phyloP scores from a whole-genome alignment of 2,113 vertebrate genomes.

The Pao palembangensis region DNA sequence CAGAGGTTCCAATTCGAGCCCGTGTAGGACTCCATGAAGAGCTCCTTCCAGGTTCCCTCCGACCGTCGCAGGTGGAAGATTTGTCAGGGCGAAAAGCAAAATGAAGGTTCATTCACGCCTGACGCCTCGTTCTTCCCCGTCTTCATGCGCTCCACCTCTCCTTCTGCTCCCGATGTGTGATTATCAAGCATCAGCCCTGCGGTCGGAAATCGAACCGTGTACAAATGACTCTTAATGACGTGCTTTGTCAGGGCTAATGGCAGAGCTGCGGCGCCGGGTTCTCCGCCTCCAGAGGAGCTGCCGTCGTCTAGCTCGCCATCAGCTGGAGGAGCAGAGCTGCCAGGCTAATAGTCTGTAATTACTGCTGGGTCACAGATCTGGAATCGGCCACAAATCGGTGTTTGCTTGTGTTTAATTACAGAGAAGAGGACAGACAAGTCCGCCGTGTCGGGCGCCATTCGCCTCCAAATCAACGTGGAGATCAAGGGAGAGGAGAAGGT shows the following conservation, averaged over 20 bases:
- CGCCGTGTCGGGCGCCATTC: slow-evolving; percentile 93
- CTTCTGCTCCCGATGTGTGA: slow-evolving; percentile 49
- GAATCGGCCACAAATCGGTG: slow-evolving; percentile 27
- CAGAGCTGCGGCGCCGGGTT: slow-evolving; percentile 39
- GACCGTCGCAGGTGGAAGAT: background rate
- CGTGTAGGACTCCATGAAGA: too few species aligned
- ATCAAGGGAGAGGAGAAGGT: slow-evolving; percentile 99
- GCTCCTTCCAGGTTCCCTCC: too few species aligned
- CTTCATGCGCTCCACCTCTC: background rate
- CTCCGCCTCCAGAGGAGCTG: slow-evolving; percentile 43
- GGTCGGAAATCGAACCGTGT: slow-evolving; percentile 67
- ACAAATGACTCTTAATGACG: slow-evolving; percentile 73
- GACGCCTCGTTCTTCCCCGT: slow-evolving; percentile 12
- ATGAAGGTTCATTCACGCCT: slow-evolving; percentile 6
- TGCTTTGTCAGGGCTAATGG: slow-evolving; percentile 66
- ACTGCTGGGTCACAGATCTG: slow-evolving; percentile 5
- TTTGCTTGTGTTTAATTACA: slow-evolving; percentile 65
- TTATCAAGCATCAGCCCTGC: slow-evolving; percentile 64
- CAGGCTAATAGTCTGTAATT: slow-evolving; percentile 48
- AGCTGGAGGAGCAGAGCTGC: slow-evolving; percentile 51
- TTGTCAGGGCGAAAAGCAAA: slow-evolving; percentile 4
- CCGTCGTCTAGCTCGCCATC: slow-evolving; percentile 45
- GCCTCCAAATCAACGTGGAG: slow-evolving; percentile 93
- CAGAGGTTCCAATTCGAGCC: too few species aligned
- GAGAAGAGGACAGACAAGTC: slow-evolving; percentile 98